Percentiles rank a stretch among this genome's conserved stretches.
Conservation (phyloP, 2,888 invertebrate genomes). For the Ligdia adustata region DNA sequence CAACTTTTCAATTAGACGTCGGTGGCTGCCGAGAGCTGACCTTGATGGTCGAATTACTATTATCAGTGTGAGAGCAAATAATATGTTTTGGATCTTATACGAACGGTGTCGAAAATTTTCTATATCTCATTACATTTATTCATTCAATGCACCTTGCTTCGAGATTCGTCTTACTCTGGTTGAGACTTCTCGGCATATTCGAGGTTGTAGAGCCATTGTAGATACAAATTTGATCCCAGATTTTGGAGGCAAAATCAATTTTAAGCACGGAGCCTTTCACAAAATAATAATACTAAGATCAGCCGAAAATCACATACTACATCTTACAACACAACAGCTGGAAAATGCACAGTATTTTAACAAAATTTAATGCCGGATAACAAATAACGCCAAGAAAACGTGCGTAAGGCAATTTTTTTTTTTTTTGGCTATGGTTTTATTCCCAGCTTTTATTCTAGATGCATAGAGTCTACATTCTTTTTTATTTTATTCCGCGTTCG, state of each 20-base stretch:
- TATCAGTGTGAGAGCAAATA: constrained; percentile 20
- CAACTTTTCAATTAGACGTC: constrained; percentile 1
- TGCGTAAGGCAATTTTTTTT: constrained; percentile 45
- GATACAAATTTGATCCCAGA: constrained; percentile 16
- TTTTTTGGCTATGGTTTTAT: constrained; percentile 3
- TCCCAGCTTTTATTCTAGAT: no score
- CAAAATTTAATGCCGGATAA: constrained; percentile 73
- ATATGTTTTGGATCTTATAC: no score
- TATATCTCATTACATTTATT: constrained; percentile 18
- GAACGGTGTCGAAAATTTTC: no score
- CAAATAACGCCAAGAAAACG: constrained; percentile 83
- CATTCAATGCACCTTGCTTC: constrained; percentile 28
- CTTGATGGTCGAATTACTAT: constrained; percentile 29
- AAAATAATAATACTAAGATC: constrained; percentile 59
- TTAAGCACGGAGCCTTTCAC: constrained; percentile 61
- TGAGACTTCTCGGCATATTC: constrained; percentile 44
- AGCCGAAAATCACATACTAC: constrained; percentile 59
- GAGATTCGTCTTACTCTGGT: constrained; percentile 24
- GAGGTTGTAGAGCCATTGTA: constrained; percentile 64
- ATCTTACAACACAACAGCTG: constrained; percentile 68
- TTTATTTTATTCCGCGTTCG: no score
- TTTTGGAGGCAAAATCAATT: constrained; percentile 38
- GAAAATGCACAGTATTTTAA: constrained; percentile 66
- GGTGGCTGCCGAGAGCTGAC: constrained; percentile 26
- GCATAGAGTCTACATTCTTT: no score